Evolutionary conservation across 2,888 invertebrate species (phyloP).

Genomic region (Leptinotarsa tumamoca): DNA sequence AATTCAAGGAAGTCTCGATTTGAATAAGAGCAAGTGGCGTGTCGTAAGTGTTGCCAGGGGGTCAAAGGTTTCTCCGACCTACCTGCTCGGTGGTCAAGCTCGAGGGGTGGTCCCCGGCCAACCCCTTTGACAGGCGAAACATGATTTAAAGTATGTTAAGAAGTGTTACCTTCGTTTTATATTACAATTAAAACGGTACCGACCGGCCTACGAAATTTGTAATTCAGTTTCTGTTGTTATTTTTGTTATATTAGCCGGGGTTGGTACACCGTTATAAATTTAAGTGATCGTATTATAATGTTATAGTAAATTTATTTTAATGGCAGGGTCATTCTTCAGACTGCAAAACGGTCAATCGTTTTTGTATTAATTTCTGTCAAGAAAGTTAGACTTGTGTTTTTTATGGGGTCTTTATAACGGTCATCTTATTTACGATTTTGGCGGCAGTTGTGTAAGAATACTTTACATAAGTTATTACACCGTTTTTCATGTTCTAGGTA

Average conservation of each 20-base stretch:
- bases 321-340: conserved; percentile 56
- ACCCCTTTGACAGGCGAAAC: conserved; percentile 55
- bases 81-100: conserved; percentile 55
- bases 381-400: conserved; percentile 26
- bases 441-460: conserved; percentile 3
- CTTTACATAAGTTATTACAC: conserved; percentile 3
- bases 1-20: conserved; percentile 42
- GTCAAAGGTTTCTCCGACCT: conserved; percentile 56
- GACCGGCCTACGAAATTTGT: conserved; percentile 62
- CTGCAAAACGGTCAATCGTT: conserved; percentile 55
- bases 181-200: conserved; percentile 54
- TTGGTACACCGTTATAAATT: conserved; percentile 56
- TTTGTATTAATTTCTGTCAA: conserved; percentile 51
- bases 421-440: conserved; percentile 27
- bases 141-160: conserved; percentile 58
- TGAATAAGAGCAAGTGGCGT: conserved; percentile 43
- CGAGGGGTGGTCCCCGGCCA: conserved; percentile 47
- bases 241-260: conserved; percentile 39
- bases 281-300: conserved; percentile 62
- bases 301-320: conserved; percentile 61
- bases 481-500: neutral
- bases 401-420: conserved; percentile 30
- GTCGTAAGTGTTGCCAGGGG: conserved; percentile 53
- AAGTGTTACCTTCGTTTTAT: conserved; percentile 62
- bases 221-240: conserved; percentile 52